Percentiles rank a stretch among this genome's conserved stretches.
Conservation (phyloP, 1,140 invertebrate genomes). For the Lethocerus indicus region DNA sequence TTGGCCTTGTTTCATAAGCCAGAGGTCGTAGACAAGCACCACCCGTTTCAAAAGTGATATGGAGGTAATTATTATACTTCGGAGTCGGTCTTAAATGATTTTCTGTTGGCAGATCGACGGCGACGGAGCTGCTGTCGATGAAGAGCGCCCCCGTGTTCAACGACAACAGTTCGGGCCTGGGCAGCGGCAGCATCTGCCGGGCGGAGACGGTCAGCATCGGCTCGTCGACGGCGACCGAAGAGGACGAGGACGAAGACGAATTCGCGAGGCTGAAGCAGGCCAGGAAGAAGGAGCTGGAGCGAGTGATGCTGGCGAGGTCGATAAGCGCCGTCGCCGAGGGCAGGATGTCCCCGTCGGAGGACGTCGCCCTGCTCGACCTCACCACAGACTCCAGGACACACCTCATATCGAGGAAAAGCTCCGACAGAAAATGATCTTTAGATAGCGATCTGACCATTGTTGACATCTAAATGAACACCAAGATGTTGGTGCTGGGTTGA, state of each 20-base stretch:
- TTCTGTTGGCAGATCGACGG: conserved; percentile 13
- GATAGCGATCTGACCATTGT: too few relatives aligned
- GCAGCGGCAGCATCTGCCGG: conserved; percentile 11
- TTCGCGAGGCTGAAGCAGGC: conserved; percentile 17
- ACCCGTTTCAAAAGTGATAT: too few relatives aligned
- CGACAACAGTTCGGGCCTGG: conserved; percentile 13
- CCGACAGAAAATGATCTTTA: too few relatives aligned
- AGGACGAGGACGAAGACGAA: conserved; percentile 18
- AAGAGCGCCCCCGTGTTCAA: conserved; percentile 12
- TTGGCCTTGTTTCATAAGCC: too few relatives aligned
- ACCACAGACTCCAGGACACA: conserved; percentile 9
- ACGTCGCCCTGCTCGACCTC: conserved; percentile 12
- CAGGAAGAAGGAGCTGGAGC: conserved; percentile 15
- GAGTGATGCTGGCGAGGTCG: conserved; percentile 13
- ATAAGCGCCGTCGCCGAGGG: conserved; percentile 13
- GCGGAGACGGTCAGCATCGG: neutral
- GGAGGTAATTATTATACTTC: too few relatives aligned
- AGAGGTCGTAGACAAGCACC: too few relatives aligned
- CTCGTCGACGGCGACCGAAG: conserved; percentile 11
- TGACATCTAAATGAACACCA: too few relatives aligned
- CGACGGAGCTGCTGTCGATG: conserved; percentile 13
- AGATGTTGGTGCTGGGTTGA: too few relatives aligned
- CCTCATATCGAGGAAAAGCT: conserved; percentile 2
- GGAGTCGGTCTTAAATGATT: too few relatives aligned
- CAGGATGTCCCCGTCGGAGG: conserved; percentile 7